Evolutionary conservation across 2,113 vertebrate genomes (phyloP), one percentile per base, ranked within the genome.

Genomic region (Sciurus niger): DNA sequence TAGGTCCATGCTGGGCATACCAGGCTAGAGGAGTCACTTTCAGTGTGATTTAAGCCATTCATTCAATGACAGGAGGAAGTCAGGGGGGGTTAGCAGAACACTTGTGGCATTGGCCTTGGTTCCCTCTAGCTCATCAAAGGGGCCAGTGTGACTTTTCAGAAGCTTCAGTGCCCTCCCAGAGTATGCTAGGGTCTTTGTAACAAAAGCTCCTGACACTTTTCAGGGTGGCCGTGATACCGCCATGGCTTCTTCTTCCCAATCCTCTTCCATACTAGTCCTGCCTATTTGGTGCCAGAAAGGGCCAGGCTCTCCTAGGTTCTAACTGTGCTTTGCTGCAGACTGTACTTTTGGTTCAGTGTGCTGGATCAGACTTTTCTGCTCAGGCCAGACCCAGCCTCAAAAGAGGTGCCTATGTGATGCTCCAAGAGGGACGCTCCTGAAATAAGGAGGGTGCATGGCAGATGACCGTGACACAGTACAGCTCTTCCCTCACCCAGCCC

Each of bases 1-100:
- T 40, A 58, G 48, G 25, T 76, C 48, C 16, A 24, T 0, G 34
- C 46, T 18, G 51, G 83, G 48, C 1, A 79, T 0, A 0, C 22
- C 22, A 5, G 55, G 48, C 16, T 55, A 37, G 8, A 28, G 40
- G 2, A 30, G 43, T 68, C 22, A 24, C 40, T 65, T 20, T 55
- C 32, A 20, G 0, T 14, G 53, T n/a, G 55, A 32, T 16, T 72
- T 67, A 60, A 51, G 53, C 46, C 58, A 37, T 68, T 73, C 8
- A 2, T 10, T 70, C 5, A 32, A 53, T 51, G 72, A 89, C 2
- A 20, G 55, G 48, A 60, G 13, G 40, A 93, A n/a, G 37, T 34
- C 5, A 22, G 0, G 0, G 68, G 85, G 60, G 58, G 72, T 55
- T 30, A 67, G n/a, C 0, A 0, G 32, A 25, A 60, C 78, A 22